These are phyloP conservation scores for Nothobranchius kuhntae DNA, from an alignment of 2,113 vertebrate species.

Conservation along the genomic window DNA sequence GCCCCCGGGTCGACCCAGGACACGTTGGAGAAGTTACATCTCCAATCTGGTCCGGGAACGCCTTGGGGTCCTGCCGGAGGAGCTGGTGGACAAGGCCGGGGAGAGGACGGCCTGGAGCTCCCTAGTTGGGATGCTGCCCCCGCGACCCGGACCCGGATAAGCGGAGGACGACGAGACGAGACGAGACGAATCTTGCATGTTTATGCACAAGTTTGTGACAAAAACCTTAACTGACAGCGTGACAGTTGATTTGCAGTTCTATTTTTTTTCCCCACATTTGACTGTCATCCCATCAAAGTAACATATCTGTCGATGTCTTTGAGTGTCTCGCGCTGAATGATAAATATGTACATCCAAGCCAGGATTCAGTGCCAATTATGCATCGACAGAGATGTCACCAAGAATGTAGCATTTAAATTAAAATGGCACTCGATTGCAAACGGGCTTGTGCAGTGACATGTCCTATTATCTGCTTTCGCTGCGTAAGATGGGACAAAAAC, in stretches of 20 bases:
- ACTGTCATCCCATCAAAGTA: conserved; percentile 73
- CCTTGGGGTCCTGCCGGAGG: too few species aligned
- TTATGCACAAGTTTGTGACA: conserved; percentile 70
- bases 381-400: conserved; percentile 65
- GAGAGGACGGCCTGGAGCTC: too few species aligned
- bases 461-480: conserved; percentile 54
- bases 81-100: too few species aligned
- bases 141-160: too few species aligned
- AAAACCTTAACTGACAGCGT: conserved; percentile 69
- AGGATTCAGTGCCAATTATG: conserved; percentile 73
- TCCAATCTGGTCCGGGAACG: too few species aligned
- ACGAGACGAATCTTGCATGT: too few species aligned
- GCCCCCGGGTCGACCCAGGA: too few species aligned
- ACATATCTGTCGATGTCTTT: conserved; percentile 65
- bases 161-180: too few species aligned
- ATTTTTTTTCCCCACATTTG: conserved; percentile 43
- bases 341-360: conserved; percentile 72
- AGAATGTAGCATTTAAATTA: conserved; percentile 73
- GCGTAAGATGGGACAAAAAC: conserved; percentile 62
- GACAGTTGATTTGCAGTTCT: conserved; percentile 69
- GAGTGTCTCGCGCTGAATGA: conserved; percentile 69
- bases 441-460: conserved; percentile 60
- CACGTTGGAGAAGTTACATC: too few species aligned
- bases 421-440: conserved; percentile 71
- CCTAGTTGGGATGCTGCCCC: too few species aligned